Evolutionary conservation across 2,113 vertebrate species (phyloP).

Genomic region (Pangasianodon gigas): DNA sequence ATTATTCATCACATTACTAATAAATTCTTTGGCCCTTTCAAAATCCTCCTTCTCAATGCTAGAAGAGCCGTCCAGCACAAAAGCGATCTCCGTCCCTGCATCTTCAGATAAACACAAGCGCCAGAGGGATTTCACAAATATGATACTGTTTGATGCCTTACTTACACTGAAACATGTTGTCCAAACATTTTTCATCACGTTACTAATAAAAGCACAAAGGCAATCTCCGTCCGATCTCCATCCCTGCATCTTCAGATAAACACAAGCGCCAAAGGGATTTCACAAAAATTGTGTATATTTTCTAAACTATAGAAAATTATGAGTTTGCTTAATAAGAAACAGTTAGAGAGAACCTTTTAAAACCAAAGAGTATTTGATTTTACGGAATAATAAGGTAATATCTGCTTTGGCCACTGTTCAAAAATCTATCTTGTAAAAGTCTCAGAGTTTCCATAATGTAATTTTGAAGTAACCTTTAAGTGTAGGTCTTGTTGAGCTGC

Average conservation of each 20-base stretch:
- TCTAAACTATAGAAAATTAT: too few relatives aligned
- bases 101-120: constrained; percentile 27
- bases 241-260: constrained; percentile 34
- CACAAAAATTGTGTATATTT: background rate
- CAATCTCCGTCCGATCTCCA: constrained; percentile 27
- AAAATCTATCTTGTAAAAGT: too few relatives aligned
- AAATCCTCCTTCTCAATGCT: constrained; percentile 72
- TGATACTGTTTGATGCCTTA: background rate
- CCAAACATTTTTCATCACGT: constrained; percentile 72
- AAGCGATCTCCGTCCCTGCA: constrained; percentile 44
- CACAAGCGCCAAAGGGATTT: background rate
- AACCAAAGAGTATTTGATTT: too few relatives aligned
- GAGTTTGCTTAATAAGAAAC: too few relatives aligned
- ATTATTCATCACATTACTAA: constrained; percentile 69
- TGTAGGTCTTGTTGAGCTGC: too few relatives aligned
- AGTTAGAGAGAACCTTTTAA: too few relatives aligned
- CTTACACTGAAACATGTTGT: constrained; percentile 74
- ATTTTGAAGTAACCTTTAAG: too few relatives aligned
- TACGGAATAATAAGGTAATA: too few relatives aligned
- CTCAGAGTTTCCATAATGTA: too few relatives aligned
- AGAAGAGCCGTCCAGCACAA: constrained; percentile 64
- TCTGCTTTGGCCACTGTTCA: too few relatives aligned
- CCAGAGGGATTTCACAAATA: background rate
- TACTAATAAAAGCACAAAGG: constrained; percentile 69
- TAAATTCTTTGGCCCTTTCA: constrained; percentile 77